Evolutionary conservation across 2,113 vertebrate species (phyloP), one percentile per base, ranked within the genome.

Genomic region (Hemibagrus wyckioides): DNA sequence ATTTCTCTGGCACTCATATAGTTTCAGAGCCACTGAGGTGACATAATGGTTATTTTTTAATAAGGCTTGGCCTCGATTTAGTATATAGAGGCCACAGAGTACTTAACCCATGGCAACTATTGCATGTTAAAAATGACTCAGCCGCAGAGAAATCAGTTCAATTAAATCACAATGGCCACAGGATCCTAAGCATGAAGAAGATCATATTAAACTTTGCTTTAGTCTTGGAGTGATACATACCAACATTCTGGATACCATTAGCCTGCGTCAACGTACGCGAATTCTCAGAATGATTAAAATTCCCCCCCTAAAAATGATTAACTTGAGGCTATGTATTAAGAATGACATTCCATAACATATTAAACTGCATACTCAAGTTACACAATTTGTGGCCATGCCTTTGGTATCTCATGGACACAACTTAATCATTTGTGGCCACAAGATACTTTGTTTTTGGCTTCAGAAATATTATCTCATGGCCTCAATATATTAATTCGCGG

Each of bases 381-480:
- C 50, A 54, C 76, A 33, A 36, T 54, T 79, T 79, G 75, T 79
- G 48, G 25, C 14, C 7, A 79, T 79, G 75, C n/a, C 75, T 30
- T 30, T 80, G 50, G 30, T 57, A 57, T 80, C 30, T 80, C 79
- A 57, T 39, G 30, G 19, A 57, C 33, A 80, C 54, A 80, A 80
- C 79, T 6, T 80, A 57, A 80, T 80, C 5, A 80, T 57, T 79
- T 36, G 52, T 39, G 33, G 79, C 79, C 52, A 57, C 79, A 57
- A 39, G 54, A 80, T 57, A 25, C 33, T 57, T 52, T 39, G 79
- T 80, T 57, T 80, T 80, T 80, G 79, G 79, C 54, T 25, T 80
- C 17, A 54, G 56, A 33, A 33, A 33, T 80, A 36, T 11, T 13
- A 80, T 80, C n/a, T 56, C 50, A 56, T 56, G 76, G 17, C 19